phyloP scores from a whole-genome alignment of 2,888 invertebrate genomes.

The Ennomos erosarius region DNA sequence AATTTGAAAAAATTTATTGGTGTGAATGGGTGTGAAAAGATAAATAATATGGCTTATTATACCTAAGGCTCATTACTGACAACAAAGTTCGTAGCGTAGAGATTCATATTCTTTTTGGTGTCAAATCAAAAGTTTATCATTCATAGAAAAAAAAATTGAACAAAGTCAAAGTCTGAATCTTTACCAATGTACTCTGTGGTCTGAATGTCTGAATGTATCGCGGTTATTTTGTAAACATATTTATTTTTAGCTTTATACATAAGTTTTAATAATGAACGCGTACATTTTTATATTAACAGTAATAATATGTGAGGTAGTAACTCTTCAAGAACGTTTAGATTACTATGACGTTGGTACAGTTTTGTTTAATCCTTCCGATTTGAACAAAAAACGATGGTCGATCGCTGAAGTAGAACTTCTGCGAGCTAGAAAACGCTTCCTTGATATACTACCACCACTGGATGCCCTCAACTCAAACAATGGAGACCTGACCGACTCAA shows the following conservation, averaged over 20 bases:
- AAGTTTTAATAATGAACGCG: conserved; percentile 40
- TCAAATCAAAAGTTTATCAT: too few species aligned
- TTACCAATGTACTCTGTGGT: not conserved
- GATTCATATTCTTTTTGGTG: not conserved
- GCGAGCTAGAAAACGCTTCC: conserved; percentile 62
- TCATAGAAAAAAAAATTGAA: conserved; percentile 4
- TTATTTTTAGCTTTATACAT: conserved; percentile 51
- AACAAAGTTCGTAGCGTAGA: too few species aligned
- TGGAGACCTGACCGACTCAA: conserved; percentile 53
- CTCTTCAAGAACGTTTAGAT: conserved; percentile 26
- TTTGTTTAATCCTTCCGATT: conserved; percentile 57
- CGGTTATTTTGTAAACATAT: conserved; percentile 52
- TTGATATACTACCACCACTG: conserved; percentile 60
- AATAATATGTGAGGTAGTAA: conserved; percentile 36
- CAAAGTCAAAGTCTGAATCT: conserved; percentile 7
- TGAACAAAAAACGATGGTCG: conserved; percentile 56
- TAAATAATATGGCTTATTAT: too few species aligned
- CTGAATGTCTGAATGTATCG: conserved; percentile 50
- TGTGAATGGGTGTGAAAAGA: too few species aligned
- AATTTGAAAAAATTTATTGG: too few species aligned
- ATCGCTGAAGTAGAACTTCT: conserved; percentile 55
- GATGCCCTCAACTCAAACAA: conserved; percentile 50
- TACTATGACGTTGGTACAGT: conserved; percentile 68
- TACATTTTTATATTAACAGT: conserved; percentile 43
- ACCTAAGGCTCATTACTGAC: too few species aligned